phyloP scores from a whole-genome alignment of 2,797 vertebrate genomes.

The Microhierax caerulescens region DNA sequence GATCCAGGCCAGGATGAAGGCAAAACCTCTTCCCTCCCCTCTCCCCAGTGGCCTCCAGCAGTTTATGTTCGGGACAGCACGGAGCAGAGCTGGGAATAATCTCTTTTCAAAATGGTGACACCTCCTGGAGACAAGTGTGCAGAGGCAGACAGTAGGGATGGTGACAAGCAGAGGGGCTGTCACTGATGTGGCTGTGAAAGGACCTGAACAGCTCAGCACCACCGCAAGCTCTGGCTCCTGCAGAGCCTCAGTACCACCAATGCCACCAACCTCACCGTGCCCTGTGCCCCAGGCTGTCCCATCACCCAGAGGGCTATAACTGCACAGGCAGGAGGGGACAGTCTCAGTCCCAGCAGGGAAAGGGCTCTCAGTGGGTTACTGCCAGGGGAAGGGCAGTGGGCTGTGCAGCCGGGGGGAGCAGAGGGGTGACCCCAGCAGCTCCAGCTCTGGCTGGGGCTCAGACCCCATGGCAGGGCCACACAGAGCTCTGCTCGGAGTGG shows the following conservation, averaged over 20 bases:
- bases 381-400: background rate
- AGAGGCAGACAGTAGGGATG: background rate
- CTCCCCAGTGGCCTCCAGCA: background rate
- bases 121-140: background rate
- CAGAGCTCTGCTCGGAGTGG: background rate
- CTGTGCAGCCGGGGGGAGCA: background rate
- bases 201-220: accelerated
- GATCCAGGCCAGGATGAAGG: accelerated
- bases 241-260: background rate
- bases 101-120: background rate
- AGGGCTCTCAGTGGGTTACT: background rate
- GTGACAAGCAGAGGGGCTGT: background rate
- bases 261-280: background rate
- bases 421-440: background rate
- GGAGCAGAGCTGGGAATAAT: background rate
- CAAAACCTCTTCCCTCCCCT: background rate
- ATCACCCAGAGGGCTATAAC: background rate
- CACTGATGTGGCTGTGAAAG: background rate
- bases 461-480: background rate
- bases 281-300: background rate
- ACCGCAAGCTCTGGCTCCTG: background rate
- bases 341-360: background rate
- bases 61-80: accelerated
- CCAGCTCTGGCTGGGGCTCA: too few relatives aligned
- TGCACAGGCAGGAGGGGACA: background rate